Conservation (phyloP, 2,888 invertebrate species). For the Tipula unca region DNA sequence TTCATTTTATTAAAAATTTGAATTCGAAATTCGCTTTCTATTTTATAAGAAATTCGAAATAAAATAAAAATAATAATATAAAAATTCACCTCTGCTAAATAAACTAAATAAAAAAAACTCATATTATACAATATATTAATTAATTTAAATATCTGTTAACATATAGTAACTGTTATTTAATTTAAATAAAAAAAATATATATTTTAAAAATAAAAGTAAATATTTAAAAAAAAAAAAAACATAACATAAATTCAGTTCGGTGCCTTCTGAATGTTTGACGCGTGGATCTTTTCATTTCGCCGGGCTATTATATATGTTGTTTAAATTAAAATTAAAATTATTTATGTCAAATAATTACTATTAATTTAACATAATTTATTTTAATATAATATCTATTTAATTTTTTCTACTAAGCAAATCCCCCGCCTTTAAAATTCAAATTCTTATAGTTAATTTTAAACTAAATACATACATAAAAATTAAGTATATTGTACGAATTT, state of each 20-base stretch:
- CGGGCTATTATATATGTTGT: slow-evolving; percentile 14
- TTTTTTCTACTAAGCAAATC: background rate
- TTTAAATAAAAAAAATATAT: background rate
- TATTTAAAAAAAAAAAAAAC: background rate
- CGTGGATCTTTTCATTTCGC: slow-evolving; percentile 15
- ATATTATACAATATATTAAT: background rate
- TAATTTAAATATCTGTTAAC: slow-evolving; percentile 20
- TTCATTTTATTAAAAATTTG: background rate
- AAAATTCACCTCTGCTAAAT: slow-evolving; percentile 15
- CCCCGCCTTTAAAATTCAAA: background rate
- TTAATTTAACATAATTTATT: slow-evolving; percentile 1
- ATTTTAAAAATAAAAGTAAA: slow-evolving; percentile 19
- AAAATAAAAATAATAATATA: background rate
- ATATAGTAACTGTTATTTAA: slow-evolving; percentile 9
- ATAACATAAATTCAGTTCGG: slow-evolving; percentile 23
- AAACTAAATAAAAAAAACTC: slow-evolving; percentile 14
- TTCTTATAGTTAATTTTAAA: background rate
- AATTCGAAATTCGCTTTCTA: slow-evolving; percentile 17
- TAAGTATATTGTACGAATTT: background rate
- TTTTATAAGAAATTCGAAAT: background rate
- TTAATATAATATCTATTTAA: background rate
- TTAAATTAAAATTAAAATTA: slow-evolving; percentile 10
- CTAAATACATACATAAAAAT: background rate
- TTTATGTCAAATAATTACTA: slow-evolving; percentile 14
- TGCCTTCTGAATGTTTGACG: slow-evolving; percentile 24